phyloP scores from a whole-genome alignment of 2,797 vertebrate species.

The Eospalax fontanierii region DNA sequence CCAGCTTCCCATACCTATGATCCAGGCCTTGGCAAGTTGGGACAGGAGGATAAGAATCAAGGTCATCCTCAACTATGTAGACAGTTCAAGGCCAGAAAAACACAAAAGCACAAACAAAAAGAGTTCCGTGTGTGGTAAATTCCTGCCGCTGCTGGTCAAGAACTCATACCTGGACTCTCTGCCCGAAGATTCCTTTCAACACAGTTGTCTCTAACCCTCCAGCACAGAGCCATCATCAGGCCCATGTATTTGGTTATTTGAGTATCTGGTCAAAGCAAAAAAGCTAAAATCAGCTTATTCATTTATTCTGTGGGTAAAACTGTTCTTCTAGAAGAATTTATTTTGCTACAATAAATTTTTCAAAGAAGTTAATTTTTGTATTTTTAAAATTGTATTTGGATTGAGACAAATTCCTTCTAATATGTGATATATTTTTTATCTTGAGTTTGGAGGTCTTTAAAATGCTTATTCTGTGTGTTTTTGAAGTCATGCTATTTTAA shows the following conservation, averaged over 20 bases:
- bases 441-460: slow-evolving; percentile 69
- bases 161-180: not conserved
- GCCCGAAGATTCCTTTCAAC: slow-evolving; percentile 21
- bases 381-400: slow-evolving; percentile 65
- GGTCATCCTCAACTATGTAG: not conserved
- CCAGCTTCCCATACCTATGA: not conserved
- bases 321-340: slow-evolving; percentile 56
- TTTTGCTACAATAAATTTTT: slow-evolving; percentile 73
- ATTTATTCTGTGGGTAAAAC: slow-evolving; percentile 62
- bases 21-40: not conserved
- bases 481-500: slow-evolving; percentile 75
- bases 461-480: slow-evolving; percentile 68
- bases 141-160: not conserved
- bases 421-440: slow-evolving; percentile 46
- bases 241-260: slow-evolving; percentile 27
- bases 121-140: not conserved
- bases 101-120: not conserved
- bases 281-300: slow-evolving; percentile 54
- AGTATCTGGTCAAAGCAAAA: slow-evolving; percentile 32
- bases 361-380: slow-evolving; percentile 73
- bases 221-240: slow-evolving; percentile 17
- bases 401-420: slow-evolving; percentile 70
- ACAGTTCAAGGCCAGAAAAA: not conserved
- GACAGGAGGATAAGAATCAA: not conserved
- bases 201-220: slow-evolving; percentile 29